Conservation (phyloP, 2,113 vertebrate genomes). For the Pteronura brasiliensis region DNA sequence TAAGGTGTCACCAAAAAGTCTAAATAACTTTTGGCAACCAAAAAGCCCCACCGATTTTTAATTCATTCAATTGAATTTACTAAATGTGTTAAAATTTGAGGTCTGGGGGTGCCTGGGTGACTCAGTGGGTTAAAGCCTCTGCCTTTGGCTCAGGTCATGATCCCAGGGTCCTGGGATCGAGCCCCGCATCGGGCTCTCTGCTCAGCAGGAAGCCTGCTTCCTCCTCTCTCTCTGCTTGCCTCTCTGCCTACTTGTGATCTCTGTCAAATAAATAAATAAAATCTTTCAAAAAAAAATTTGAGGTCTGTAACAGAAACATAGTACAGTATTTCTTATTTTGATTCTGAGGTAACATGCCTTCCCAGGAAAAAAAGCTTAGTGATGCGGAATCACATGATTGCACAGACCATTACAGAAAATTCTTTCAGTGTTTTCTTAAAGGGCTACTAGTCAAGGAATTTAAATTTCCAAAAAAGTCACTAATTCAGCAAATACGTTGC, state of each 20-base stretch:
- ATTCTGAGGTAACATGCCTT: not conserved
- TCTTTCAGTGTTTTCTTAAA: constrained; percentile 35
- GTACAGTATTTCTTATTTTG: constrained; percentile 32
- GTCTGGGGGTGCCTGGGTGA: too few species aligned
- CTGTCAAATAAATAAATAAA: too few species aligned
- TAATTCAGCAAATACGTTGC: not conserved
- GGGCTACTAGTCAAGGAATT: constrained; percentile 21
- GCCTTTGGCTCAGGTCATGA: too few species aligned
- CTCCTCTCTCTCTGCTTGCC: too few species aligned
- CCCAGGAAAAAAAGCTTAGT: not conserved
- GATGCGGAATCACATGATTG: constrained; percentile 12
- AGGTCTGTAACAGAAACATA: constrained; percentile 21
- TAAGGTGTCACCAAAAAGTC: constrained; percentile 42
- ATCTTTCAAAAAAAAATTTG: too few species aligned
- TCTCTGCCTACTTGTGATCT: too few species aligned
- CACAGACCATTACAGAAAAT: constrained; percentile 17
- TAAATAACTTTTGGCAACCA: constrained; percentile 33
- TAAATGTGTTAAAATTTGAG: constrained; percentile 49
- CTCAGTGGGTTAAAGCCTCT: too few species aligned
- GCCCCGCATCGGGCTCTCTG: too few species aligned
- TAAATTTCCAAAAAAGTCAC: constrained; percentile 28
- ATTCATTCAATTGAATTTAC: constrained; percentile 16
- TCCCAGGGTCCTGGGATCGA: too few species aligned
- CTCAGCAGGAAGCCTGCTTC: too few species aligned
- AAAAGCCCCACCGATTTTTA: constrained; percentile 40